Conservation (phyloP, 2,888 invertebrate species). For the Trichacis sp. region DNA sequence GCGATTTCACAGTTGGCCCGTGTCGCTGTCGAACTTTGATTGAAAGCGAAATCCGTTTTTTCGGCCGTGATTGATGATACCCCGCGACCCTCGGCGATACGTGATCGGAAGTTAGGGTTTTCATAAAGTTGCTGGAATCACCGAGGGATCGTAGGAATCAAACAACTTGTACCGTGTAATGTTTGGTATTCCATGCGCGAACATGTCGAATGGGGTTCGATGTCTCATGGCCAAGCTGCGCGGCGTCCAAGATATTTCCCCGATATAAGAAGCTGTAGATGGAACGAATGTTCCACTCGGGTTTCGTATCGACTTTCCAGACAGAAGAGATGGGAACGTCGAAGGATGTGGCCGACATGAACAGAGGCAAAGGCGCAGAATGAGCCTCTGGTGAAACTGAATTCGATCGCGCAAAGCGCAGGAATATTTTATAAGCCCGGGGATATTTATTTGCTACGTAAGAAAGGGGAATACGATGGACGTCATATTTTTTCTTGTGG, state of each 20-base stretch:
- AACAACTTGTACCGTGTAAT: constrained; percentile 19
- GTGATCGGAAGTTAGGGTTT: constrained; percentile 53
- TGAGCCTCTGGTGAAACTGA: constrained; percentile 24
- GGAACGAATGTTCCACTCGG: constrained; percentile 30
- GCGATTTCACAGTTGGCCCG: background rate
- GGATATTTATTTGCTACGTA: constrained; percentile 26
- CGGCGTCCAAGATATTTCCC: constrained; percentile 34
- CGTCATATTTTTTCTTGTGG: no score
- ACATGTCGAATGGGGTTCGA: constrained; percentile 35
- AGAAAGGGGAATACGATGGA: constrained; percentile 8
- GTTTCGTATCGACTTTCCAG: constrained; percentile 29
- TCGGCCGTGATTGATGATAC: background rate
- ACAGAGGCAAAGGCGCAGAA: constrained; percentile 23
- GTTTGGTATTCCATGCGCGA: constrained; percentile 37
- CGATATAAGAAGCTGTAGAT: constrained; percentile 29
- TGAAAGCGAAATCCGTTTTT: background rate
- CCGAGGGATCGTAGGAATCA: constrained; percentile 42
- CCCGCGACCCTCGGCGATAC: constrained; percentile 35
- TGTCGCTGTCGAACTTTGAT: background rate
- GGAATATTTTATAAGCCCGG: constrained; percentile 35
- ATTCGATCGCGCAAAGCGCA: constrained; percentile 18
- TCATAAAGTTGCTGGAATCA: constrained; percentile 55
- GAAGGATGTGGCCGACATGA: constrained; percentile 17
- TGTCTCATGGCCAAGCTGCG: constrained; percentile 37
- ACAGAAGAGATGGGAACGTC: constrained; percentile 25